phyloP scores from a whole-genome alignment of 1,140 invertebrate species.

The Drosophila neocordata region DNA sequence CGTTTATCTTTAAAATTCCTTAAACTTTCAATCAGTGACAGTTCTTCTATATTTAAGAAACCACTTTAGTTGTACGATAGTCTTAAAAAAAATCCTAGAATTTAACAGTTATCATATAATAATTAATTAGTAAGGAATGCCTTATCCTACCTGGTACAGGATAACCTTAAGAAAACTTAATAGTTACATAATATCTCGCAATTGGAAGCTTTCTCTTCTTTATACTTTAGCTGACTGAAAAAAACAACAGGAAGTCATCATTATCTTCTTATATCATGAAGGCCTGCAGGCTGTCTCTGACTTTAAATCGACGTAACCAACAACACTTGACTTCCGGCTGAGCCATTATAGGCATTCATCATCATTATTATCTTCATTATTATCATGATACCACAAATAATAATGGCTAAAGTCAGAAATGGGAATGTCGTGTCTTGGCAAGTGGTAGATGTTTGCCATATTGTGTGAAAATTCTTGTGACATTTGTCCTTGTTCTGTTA shows the following conservation, averaged over 20 bases:
- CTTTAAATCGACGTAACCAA: slow-evolving; percentile 14
- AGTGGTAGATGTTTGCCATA: slow-evolving; percentile 38
- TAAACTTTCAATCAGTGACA: too few relatives aligned
- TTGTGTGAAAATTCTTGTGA: slow-evolving; percentile 42
- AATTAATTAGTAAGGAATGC: too few relatives aligned
- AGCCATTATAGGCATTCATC: slow-evolving; percentile 9
- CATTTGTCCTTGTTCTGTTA: slow-evolving; percentile 35
- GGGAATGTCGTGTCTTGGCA: background rate
- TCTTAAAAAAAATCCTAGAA: too few relatives aligned
- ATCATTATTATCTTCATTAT: background rate
- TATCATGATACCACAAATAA: background rate
- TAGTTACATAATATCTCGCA: background rate
- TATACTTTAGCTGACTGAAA: background rate
- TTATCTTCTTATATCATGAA: background rate
- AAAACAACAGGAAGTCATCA: background rate
- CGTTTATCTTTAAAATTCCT: too few relatives aligned
- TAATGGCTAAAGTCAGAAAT: background rate
- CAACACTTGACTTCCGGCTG: slow-evolving; percentile 66
- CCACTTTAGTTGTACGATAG: too few relatives aligned
- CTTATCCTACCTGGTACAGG: too few relatives aligned
- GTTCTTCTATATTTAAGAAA: too few relatives aligned
- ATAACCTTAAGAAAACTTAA: background rate
- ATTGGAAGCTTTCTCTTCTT: background rate
- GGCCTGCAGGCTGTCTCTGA: slow-evolving; percentile 14
- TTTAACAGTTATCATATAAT: too few relatives aligned